Percentiles rank a stretch among this genome's conserved stretches.
phyloP scores from a whole-genome alignment of 2,113 vertebrate genomes.

The Procavia capensis region DNA sequence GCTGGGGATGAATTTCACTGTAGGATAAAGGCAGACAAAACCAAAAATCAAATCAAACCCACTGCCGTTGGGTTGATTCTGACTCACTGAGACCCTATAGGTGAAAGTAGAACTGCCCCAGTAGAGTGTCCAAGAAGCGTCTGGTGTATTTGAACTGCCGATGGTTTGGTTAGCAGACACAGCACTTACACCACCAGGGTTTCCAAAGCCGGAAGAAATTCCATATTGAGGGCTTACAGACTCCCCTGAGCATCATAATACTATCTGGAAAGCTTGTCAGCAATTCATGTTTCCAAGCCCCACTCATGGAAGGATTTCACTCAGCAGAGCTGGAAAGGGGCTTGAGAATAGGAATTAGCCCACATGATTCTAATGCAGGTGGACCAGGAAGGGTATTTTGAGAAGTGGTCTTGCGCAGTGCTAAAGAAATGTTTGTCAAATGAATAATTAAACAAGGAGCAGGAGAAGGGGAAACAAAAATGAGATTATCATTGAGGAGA shows the following conservation, averaged over 20 bases:
- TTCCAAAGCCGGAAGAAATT: background rate
- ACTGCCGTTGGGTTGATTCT: no score
- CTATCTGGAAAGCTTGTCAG: background rate
- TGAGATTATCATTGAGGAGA: slow-evolving; percentile 18
- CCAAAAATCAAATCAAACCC: no score
- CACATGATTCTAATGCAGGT: background rate
- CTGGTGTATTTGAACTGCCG: no score
- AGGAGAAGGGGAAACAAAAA: slow-evolving; percentile 36
- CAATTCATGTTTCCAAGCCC: background rate
- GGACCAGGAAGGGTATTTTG: background rate
- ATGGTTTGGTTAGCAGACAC: no score
- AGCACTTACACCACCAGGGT: no score
- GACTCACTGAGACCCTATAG: no score
- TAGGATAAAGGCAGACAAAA: background rate
- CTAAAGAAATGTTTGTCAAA: slow-evolving; percentile 37
- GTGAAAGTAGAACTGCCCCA: no score
- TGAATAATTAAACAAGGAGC: slow-evolving; percentile 53
- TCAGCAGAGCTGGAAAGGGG: background rate
- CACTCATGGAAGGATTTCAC: background rate
- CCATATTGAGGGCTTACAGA: background rate
- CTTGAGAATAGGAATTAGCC: background rate
- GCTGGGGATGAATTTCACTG: background rate
- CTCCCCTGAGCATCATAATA: background rate
- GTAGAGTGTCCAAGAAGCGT: no score
- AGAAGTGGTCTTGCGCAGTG: background rate